Evolutionary conservation across 2,888 invertebrate species (phyloP).

Genomic region (Patella ulyssiponensis): DNA sequence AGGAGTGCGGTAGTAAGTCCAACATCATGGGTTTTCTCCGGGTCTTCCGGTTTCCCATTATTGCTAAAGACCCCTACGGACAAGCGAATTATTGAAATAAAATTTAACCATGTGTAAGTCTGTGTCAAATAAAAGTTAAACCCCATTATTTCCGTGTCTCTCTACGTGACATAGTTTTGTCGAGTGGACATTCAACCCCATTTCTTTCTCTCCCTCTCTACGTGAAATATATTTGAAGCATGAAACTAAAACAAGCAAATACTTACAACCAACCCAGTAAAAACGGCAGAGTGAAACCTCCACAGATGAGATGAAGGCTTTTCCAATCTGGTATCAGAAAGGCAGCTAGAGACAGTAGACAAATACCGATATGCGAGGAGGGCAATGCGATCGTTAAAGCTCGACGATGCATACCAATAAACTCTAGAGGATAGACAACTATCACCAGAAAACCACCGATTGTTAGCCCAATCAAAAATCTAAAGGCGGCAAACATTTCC

Average conservation of each 20-base stretch:
- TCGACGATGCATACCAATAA: conserved; percentile 24
- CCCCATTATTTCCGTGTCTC: too few relatives aligned
- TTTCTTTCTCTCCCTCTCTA: too few relatives aligned
- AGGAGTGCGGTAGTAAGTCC: too few relatives aligned
- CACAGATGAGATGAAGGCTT: conserved; percentile 20
- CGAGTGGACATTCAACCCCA: too few relatives aligned
- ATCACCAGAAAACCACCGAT: conserved; percentile 39
- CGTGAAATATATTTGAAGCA: too few relatives aligned
- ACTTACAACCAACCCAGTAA: conserved; percentile 27
- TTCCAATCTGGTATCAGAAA: conserved; percentile 28
- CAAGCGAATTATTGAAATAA: too few relatives aligned
- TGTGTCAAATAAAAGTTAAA: too few relatives aligned
- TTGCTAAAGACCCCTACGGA: too few relatives aligned
- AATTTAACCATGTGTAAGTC: too few relatives aligned
- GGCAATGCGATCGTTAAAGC: conserved; percentile 14
- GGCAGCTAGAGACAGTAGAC: background rate
- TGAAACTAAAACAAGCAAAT: background rate
- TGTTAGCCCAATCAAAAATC: conserved; percentile 42
- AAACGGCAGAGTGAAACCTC: conserved; percentile 13
- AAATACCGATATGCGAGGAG: conserved; percentile 21
- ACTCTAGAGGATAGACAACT: conserved; percentile 25
- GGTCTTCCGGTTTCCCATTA: too few relatives aligned
- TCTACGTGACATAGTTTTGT: too few relatives aligned
- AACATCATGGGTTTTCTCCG: too few relatives aligned
- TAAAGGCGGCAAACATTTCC: conserved; percentile 50